phyloP scores from a whole-genome alignment of 2,113 vertebrate species.

The Trogon surrucura region DNA sequence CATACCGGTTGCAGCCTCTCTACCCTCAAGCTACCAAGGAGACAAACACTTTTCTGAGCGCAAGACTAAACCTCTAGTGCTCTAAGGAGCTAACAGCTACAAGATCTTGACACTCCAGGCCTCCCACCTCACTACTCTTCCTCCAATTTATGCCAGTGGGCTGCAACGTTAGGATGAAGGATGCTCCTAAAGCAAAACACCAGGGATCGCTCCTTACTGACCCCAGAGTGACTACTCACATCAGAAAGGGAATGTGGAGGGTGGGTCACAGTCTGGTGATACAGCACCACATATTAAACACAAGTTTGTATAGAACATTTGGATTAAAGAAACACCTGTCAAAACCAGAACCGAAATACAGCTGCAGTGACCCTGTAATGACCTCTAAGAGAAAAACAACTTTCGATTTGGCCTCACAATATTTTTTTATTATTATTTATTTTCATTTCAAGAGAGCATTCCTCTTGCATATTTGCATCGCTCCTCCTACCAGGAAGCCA shows the following conservation, averaged over 20 bases:
- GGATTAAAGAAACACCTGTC: neutral
- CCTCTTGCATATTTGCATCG: neutral
- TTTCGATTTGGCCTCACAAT: neutral
- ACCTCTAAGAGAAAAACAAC: neutral
- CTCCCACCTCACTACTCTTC: neutral
- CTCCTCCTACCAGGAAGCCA: neutral
- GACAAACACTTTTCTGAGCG: neutral
- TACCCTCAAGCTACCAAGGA: neutral
- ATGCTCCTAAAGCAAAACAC: neutral
- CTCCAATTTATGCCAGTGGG: neutral
- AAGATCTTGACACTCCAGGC: neutral
- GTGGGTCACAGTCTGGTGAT: neutral
- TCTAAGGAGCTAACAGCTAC: neutral
- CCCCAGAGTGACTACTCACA: neutral
- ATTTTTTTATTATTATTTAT: neutral
- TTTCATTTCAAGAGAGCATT: neutral
- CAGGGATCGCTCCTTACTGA: neutral
- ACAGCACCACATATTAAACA: neutral
- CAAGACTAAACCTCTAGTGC: neutral
- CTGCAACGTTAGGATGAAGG: neutral
- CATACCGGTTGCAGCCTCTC: neutral
- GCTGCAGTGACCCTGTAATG: neutral
- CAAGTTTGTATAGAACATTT: neutral
- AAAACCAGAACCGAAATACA: neutral
- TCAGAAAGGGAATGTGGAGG: neutral